Conservation (phyloP, 1,140 invertebrate species). For the Trichonephila inaurata region DNA sequence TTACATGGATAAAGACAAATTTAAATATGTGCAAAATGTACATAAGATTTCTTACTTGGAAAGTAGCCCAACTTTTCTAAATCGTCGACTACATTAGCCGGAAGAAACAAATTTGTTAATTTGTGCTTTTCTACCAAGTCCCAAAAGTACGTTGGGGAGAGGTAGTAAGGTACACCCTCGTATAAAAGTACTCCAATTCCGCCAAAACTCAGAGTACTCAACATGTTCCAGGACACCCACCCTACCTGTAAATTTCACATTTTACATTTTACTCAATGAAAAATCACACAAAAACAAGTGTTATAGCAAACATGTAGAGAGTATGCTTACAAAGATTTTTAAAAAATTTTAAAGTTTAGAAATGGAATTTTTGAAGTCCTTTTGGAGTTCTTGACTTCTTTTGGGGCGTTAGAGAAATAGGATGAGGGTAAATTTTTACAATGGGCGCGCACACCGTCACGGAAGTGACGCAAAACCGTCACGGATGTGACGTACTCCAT, state of each 20-base stretch:
- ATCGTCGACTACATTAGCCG: slow-evolving; percentile 23
- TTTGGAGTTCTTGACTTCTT: too few relatives aligned
- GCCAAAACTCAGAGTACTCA: neutral
- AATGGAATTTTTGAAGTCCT: too few relatives aligned
- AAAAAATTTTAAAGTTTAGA: neutral
- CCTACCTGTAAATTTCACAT: slow-evolving; percentile 26
- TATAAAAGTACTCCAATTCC: slow-evolving; percentile 22
- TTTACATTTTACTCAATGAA: neutral
- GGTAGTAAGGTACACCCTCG: slow-evolving; percentile 50
- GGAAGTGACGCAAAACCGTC: too few relatives aligned
- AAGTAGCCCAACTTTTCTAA: slow-evolving; percentile 42
- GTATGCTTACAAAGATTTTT: neutral
- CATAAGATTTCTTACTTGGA: slow-evolving; percentile 29
- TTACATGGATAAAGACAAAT: neutral
- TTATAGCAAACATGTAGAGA: neutral
- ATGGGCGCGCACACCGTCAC: too few relatives aligned
- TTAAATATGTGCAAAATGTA: neutral
- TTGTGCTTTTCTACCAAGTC: slow-evolving; percentile 52
- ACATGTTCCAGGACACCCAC: slow-evolving; percentile 61
- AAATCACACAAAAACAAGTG: too few relatives aligned
- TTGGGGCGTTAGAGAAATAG: too few relatives aligned
- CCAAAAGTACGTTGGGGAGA: slow-evolving; percentile 45
- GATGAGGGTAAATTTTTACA: too few relatives aligned
- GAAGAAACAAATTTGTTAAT: slow-evolving; percentile 30
- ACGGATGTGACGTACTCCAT: too few relatives aligned